phyloP scores from a whole-genome alignment of 2,113 vertebrate genomes.

The Sylvietta virens region DNA sequence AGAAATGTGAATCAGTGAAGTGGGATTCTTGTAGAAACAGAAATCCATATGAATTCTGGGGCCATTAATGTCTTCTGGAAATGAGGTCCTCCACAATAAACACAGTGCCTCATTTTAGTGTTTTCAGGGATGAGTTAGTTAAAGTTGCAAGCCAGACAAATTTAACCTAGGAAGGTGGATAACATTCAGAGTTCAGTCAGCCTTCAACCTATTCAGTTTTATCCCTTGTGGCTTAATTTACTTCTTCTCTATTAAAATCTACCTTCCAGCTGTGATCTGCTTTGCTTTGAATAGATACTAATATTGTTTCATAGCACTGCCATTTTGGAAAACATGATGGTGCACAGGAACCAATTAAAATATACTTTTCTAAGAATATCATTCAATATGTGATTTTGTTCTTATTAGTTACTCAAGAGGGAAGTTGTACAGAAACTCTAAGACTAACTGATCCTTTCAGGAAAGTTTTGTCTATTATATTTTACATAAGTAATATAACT shows the following conservation, averaged over 20 bases:
- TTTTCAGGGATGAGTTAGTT: slow-evolving; percentile 43
- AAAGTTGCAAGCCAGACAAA: slow-evolving; percentile 34
- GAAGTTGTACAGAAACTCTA: neutral
- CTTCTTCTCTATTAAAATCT: slow-evolving; percentile 61
- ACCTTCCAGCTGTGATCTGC: slow-evolving; percentile 60
- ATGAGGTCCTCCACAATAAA: neutral
- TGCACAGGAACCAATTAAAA: slow-evolving; percentile 67
- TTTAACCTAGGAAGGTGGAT: slow-evolving; percentile 12
- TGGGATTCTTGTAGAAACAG: neutral
- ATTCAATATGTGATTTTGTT: slow-evolving; percentile 44
- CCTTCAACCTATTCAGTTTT: slow-evolving; percentile 43
- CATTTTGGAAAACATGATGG: slow-evolving; percentile 51
- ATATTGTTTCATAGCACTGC: slow-evolving; percentile 18
- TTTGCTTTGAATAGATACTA: slow-evolving; percentile 61
- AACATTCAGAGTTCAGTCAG: slow-evolving; percentile 30
- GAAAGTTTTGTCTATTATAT: neutral
- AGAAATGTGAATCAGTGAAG: neutral
- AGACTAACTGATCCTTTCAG: slow-evolving; percentile 26
- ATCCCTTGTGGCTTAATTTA: slow-evolving; percentile 69
- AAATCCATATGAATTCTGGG: neutral
- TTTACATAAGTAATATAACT: neutral
- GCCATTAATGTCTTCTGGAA: neutral
- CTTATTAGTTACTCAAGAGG: slow-evolving; percentile 46
- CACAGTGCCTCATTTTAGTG: neutral
- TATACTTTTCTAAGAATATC: slow-evolving; percentile 20